Conservation (phyloP, 2,888 invertebrate species). For the Imbricaverruca yamaguchii region DNA sequence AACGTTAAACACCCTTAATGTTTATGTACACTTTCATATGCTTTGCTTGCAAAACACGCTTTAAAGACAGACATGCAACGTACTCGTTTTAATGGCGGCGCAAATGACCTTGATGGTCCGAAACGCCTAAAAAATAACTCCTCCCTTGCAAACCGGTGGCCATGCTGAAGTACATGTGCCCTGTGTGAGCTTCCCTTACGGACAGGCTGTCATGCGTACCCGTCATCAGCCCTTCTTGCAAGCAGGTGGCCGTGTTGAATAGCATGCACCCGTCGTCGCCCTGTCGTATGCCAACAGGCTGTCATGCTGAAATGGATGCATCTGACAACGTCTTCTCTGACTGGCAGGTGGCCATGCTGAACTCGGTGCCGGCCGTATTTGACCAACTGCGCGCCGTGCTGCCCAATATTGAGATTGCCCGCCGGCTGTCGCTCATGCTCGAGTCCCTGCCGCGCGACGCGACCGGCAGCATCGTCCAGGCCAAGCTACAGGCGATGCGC, state of each 20-base stretch:
- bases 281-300: neutral
- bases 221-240: neutral
- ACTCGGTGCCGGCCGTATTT: constrained; percentile 74
- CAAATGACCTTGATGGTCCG: too few species aligned
- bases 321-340: constrained; percentile 22
- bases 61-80: too few species aligned
- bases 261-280: neutral
- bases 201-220: too few species aligned
- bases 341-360: constrained; percentile 65
- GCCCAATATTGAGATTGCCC: constrained; percentile 63
- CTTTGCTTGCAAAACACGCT: too few species aligned
- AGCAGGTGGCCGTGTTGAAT: neutral
- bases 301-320: constrained; percentile 24
- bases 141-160: too few species aligned
- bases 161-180: too few species aligned
- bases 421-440: constrained; percentile 68
- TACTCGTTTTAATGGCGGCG: too few species aligned
- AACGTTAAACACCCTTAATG: too few species aligned
- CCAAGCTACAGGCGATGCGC: constrained; percentile 72
- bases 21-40: too few species aligned
- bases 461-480: constrained; percentile 63
- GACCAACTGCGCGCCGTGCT: constrained; percentile 59
- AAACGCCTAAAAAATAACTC: too few species aligned
- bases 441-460: constrained; percentile 63
- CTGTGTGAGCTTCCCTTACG: too few species aligned